Evolutionary conservation across 2,113 vertebrate genomes (phyloP).

Genomic region (Theristicus caerulescens): DNA sequence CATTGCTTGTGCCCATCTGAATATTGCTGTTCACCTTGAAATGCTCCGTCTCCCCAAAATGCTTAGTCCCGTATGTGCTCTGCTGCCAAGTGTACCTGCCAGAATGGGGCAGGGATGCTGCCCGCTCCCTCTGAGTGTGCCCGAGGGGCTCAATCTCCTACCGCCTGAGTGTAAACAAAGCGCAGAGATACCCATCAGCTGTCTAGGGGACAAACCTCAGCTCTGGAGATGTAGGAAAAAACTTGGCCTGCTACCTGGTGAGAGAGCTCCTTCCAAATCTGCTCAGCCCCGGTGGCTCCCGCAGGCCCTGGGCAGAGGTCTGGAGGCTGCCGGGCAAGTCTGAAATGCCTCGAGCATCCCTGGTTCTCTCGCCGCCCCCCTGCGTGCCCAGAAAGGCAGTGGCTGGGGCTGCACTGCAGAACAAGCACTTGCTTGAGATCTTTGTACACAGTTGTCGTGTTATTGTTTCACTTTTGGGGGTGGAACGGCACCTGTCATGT

Average conservation of each 20-base stretch:
- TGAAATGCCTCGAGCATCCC: neutral
- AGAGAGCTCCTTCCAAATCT: neutral
- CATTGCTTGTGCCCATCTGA: neutral
- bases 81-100: neutral
- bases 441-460: accelerated
- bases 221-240: neutral
- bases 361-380: neutral
- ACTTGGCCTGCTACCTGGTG: neutral
- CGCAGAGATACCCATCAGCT: neutral
- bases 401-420: neutral
- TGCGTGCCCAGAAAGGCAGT: neutral
- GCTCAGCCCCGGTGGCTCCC: accelerated
- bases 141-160: neutral
- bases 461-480: neutral
- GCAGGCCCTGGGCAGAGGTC: neutral
- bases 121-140: neutral
- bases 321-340: neutral
- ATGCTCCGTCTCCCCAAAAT: neutral
- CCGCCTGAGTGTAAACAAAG: accelerated
- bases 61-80: accelerated
- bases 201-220: neutral
- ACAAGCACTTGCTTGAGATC: neutral
- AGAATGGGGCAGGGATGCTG: neutral
- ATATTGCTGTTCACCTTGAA: neutral
- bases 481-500: accelerated